Evolutionary conservation across 1,140 invertebrate genomes (phyloP), one percentile per base, ranked within the genome.

Genomic region (Atta cephalotes): DNA sequence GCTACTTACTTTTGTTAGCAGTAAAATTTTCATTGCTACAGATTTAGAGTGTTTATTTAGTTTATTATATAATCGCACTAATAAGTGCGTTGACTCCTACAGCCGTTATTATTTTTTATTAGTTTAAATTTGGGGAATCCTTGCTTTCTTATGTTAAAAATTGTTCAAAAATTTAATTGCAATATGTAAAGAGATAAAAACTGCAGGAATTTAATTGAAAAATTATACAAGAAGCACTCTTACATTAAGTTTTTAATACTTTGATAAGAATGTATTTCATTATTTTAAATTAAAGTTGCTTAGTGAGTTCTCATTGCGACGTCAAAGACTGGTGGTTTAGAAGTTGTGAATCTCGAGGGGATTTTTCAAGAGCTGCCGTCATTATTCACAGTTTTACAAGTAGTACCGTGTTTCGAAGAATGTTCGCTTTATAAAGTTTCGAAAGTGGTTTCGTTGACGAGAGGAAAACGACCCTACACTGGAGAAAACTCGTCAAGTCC

Each of bases 341-440:
- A 70, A 71, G 31, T 70, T 56, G 70, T 81, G 31, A 14, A 58
- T 71, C 53, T 28, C 28, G 10, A 25, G 51, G 28, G 25, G 16
- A n/a, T 39, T 31, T 51, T 80, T 56, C 28, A 56, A 56, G n/a
- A 18, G 49, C 31, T 39, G 49, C 31, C 21, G 65, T 39, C 65
- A 39, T 81, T 56, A 68, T 81, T 81, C 66, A 21, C 66, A 31
- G 45, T 56, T 70, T 68, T 71, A 71, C 65, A 28, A 45, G n/a
- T 28, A 58, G 45, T 28, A 14, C 18, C 10, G 58, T 28, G 21
- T 45, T 25, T 71, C 65, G 31, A 56, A n/a, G 45, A 28, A 28
- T 28, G 18, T 4, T 10, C 16, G 25, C 45, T 79, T 79, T 31
- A 51, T 66, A 39, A 25, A 70, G 31, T 71, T 70, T 70, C 21